Percentiles rank a stretch among this genome's conserved stretches.
Conservation (phyloP, 2,113 vertebrate species). For the Tonatia bakeri region DNA sequence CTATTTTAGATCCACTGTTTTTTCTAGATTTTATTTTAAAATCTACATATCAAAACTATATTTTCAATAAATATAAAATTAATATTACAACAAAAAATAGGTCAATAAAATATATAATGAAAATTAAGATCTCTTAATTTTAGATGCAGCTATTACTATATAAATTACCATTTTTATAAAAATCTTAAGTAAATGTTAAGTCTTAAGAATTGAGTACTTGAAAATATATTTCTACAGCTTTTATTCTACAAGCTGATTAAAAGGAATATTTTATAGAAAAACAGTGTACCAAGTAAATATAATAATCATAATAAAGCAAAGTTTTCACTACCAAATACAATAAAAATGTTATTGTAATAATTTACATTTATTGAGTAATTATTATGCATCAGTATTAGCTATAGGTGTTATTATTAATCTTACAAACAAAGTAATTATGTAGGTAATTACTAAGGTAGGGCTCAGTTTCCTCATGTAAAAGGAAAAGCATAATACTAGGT, state of each 20-base stretch:
- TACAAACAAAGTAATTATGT: not conserved
- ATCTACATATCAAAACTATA: not conserved
- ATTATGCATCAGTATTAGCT: not conserved
- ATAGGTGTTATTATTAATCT: not conserved
- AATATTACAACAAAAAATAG: not conserved
- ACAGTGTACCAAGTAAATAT: not conserved
- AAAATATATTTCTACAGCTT: not conserved
- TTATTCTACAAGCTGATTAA: not conserved
- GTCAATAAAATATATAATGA: not conserved
- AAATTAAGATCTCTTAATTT: not conserved
- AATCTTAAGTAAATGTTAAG: slow-evolving; percentile 2
- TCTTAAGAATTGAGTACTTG: not conserved
- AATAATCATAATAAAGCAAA: not conserved
- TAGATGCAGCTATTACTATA: not conserved
- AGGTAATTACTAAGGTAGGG: not conserved
- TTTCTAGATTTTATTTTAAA: not conserved
- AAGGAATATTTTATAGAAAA: not conserved
- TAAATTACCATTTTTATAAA: not conserved
- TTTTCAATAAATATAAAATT: slow-evolving; percentile 19
- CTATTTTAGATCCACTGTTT: not conserved
- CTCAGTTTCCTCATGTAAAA: not conserved
- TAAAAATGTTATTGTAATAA: not conserved
- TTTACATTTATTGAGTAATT: not conserved
- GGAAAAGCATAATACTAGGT: not conserved
- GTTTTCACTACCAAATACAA: not conserved